Evolutionary conservation across 1,140 invertebrate genomes (phyloP).

Genomic region (Drosophila nebulosa): DNA sequence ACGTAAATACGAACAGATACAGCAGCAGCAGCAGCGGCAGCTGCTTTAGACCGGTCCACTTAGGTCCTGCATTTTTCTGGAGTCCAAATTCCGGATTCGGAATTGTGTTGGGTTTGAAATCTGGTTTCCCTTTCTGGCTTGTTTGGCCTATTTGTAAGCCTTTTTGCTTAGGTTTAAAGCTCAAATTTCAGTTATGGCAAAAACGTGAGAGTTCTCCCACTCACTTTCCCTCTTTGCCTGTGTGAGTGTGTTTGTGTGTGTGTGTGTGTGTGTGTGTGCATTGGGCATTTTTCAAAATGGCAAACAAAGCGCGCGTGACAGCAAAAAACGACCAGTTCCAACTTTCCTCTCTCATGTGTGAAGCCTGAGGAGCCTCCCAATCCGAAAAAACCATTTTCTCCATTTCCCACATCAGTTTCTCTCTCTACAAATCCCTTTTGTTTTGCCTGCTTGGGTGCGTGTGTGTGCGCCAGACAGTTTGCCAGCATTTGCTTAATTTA

Average conservation of each 20-base stretch:
- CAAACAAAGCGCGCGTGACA: slow-evolving; percentile 56
- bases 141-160: slow-evolving; percentile 15
- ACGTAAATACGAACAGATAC: slow-evolving; percentile 43
- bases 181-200: slow-evolving; percentile 42
- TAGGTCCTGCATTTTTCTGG: background rate
- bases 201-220: slow-evolving; percentile 18
- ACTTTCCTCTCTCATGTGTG: background rate
- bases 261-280: slow-evolving; percentile 17
- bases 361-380: slow-evolving; percentile 28
- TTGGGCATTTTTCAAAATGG: slow-evolving; percentile 53
- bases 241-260: background rate
- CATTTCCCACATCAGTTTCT: background rate
- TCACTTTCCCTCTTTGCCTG: background rate
- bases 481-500: slow-evolving; percentile 55
- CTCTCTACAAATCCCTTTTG: background rate
- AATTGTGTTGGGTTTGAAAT: background rate
- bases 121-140: background rate
- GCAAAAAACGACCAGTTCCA: slow-evolving; percentile 40
- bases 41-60: background rate
- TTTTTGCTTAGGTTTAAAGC: slow-evolving; percentile 30
- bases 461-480: slow-evolving; percentile 28
- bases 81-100: background rate
- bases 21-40: slow-evolving; percentile 1
- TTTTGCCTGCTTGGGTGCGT: slow-evolving; percentile 30
- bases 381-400: slow-evolving; percentile 30